Evolutionary conservation across 2,888 invertebrate genomes (phyloP).

Genomic region (Macaria liturata): DNA sequence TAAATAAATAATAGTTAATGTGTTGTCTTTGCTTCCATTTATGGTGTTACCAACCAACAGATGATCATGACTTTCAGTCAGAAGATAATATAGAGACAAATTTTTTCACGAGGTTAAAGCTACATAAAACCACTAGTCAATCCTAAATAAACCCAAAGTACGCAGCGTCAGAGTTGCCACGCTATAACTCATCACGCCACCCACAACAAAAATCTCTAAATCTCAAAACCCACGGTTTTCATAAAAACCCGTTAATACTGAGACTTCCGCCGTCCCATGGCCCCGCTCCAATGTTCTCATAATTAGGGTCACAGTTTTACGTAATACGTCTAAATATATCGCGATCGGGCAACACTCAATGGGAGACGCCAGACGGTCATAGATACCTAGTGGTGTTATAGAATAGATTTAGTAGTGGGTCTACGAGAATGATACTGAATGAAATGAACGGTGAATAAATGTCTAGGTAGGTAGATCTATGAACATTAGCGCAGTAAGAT

Average conservation of each 20-base stretch:
- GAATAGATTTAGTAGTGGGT: slow-evolving; percentile 9
- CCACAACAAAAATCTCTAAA: slow-evolving; percentile 18
- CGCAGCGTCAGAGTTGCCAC: neutral
- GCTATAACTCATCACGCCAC: slow-evolving; percentile 1
- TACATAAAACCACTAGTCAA: too few relatives aligned
- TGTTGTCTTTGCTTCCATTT: too few relatives aligned
- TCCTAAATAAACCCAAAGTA: neutral
- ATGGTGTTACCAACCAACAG: too few relatives aligned
- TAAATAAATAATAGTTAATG: too few relatives aligned
- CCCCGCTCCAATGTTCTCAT: slow-evolving; percentile 65
- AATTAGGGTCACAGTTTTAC: slow-evolving; percentile 74
- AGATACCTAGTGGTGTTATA: slow-evolving; percentile 27
- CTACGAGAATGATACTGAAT: neutral
- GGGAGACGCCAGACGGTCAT: slow-evolving; percentile 48
- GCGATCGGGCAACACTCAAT: slow-evolving; percentile 56
- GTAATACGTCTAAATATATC: slow-evolving; percentile 70
- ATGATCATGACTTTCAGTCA: too few relatives aligned
- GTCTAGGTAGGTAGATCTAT: too few relatives aligned
- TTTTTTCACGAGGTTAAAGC: too few relatives aligned
- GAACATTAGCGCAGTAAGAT: too few relatives aligned
- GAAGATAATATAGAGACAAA: too few relatives aligned
- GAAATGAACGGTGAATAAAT: neutral
- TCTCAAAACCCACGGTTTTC: slow-evolving; percentile 26
- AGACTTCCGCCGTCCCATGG: slow-evolving; percentile 45
- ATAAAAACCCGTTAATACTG: slow-evolving; percentile 32